Conservation (phyloP, 2,888 invertebrate species). For the Neelides folsomi region DNA sequence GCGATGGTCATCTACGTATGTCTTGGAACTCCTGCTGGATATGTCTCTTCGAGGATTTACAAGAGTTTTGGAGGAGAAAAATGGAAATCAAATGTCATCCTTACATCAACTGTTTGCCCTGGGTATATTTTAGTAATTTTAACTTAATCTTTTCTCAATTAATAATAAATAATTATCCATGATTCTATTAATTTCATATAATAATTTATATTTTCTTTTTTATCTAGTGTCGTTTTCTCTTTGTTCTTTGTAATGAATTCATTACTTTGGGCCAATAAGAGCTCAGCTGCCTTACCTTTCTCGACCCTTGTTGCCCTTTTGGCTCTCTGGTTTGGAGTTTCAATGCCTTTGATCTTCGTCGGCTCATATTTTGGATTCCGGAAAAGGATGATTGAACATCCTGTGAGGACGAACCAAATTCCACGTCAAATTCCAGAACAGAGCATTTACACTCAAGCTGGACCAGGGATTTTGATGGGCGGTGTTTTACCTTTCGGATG, state of each 20-base stretch:
- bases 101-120: conserved; percentile 92
- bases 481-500: conserved; percentile 97
- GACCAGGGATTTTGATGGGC: conserved; percentile 95
- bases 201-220: too few relatives aligned
- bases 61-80: conserved; percentile 97
- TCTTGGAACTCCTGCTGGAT: conserved; percentile 91
- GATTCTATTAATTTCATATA: too few relatives aligned
- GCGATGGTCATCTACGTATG: conserved; percentile 93
- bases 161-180: too few relatives aligned
- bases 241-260: conserved; percentile 95
- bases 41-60: conserved; percentile 90
- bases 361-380: conserved; percentile 98
- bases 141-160: too few relatives aligned
- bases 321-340: conserved; percentile 95
- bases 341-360: conserved; percentile 91
- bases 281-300: conserved; percentile 94
- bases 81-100: conserved; percentile 95
- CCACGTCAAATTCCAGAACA: conserved; percentile 98
- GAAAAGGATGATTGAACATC: conserved; percentile 78
- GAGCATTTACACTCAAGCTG: conserved; percentile 88
- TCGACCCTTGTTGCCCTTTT: conserved; percentile 85
- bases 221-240: conserved; percentile 76
- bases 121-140: conserved; percentile 55
- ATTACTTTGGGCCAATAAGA: conserved; percentile 87
- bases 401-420: conserved; percentile 96